Evolutionary conservation across 2,797 vertebrate species (phyloP).

Genomic region (Pachyuromys duprasi): DNA sequence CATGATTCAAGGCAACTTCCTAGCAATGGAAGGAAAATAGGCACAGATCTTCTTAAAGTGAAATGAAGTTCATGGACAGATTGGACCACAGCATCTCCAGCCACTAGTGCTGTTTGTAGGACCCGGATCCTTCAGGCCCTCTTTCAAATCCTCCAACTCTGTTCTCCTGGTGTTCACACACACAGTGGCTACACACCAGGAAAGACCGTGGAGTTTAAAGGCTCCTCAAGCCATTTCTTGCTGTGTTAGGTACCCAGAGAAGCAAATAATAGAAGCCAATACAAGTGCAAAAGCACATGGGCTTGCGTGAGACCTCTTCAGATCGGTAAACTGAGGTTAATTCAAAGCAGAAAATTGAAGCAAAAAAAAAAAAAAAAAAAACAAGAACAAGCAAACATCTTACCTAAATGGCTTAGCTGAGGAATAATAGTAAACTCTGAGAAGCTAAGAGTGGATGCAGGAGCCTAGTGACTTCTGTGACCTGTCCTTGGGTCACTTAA

Average conservation of each 20-base stretch:
- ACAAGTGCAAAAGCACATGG: not conserved
- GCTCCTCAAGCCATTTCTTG: constrained; percentile 26
- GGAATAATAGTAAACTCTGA: not conserved
- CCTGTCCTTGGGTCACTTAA: not conserved
- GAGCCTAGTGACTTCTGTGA: not conserved
- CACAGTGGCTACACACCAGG: not conserved
- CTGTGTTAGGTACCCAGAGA: not conserved
- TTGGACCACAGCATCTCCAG: constrained; percentile 12
- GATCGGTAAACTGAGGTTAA: constrained; percentile 16
- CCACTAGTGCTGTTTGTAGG: constrained; percentile 52
- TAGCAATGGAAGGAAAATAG: constrained; percentile 69
- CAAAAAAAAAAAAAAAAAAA: not conserved
- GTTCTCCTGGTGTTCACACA: constrained; percentile 3
- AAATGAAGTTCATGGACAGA: constrained; percentile 62
- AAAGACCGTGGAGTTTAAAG: constrained; percentile 13
- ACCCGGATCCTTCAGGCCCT: constrained; percentile 49
- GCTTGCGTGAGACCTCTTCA: not conserved
- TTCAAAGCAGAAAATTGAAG: constrained; percentile 2
- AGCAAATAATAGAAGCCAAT: not conserved
- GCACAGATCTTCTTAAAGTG: constrained; percentile 55
- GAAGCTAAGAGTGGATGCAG: not conserved
- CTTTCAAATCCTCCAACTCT: constrained; percentile 58
- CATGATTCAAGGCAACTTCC: constrained; percentile 53
- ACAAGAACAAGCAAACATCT: not conserved
- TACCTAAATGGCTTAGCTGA: not conserved